Base-by-base conservation (phyloP, 2,797 vertebrate genomes). In the Bovichtus variegatus region DNA sequence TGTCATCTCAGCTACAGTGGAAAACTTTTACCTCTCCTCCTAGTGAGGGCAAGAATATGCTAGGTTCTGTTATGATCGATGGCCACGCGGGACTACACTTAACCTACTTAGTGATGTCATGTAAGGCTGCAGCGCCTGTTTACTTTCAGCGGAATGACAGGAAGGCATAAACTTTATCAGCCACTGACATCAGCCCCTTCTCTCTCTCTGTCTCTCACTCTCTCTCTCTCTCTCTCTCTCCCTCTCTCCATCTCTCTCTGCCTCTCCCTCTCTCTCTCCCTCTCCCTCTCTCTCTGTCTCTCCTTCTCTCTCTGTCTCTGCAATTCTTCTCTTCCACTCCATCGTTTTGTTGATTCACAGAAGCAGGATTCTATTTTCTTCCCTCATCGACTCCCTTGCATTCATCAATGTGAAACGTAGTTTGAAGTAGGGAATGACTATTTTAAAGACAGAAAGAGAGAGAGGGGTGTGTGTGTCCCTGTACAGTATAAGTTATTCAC, bases 81-180 rank as follows among this genome's bases (percentile, higher is more conserved):
- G 97, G 96, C 96, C 96, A 95, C 95, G 96, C 90, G 92, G 96
- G 96, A 97, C 97, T 97, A 97, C 96, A 96, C 97, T 98, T 99
- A 99, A 98, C 98, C 97, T 98, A 99, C 97, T 98, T 99, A 99
- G 97, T 97, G 97, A 98, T 99, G 98, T 98, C 97, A 99, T 97
- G 97, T 97, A 89, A 96, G 96, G 87, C 88, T 96, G 95, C 95
- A 93, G 96, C 94, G 96, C 96, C 96, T 99, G 97, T 99, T 99
- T 98, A 97, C 97, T 96, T 96, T 97, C 96, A 97, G 96, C 95
- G 1, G 96, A 97, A 97, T 97, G 97, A 97, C 97, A 97, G 96
- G 95, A 95, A 97, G 96, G 97, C 97, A 96, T 97, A 97, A 97
- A 97, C 96, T 97, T 97, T 96, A 98, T 97, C 97, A 96, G 96